phyloP scores from a whole-genome alignment of 2,113 vertebrate genomes.

The Platysteira castanea region DNA sequence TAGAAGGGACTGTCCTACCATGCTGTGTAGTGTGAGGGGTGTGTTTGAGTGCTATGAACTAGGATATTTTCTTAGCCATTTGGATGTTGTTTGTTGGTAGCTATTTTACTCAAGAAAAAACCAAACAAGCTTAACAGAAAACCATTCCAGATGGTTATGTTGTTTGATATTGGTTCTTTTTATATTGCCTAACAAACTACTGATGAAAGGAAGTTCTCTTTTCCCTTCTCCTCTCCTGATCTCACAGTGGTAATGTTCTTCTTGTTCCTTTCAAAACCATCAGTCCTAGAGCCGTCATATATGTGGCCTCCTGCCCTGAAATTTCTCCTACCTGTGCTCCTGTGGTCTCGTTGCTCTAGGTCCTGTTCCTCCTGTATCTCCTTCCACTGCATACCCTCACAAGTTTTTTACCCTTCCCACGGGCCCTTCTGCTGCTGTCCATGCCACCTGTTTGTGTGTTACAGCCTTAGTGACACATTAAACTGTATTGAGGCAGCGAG shows the following conservation, averaged over 20 bases:
- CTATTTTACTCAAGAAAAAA: neutral
- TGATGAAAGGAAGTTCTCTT: neutral
- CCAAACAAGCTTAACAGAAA: neutral
- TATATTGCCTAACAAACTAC: neutral
- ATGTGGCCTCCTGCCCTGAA: neutral
- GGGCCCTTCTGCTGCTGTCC: neutral
- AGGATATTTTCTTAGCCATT: neutral
- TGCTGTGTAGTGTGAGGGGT: neutral
- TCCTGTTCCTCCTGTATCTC: neutral
- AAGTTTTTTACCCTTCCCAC: neutral
- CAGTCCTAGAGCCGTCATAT: neutral
- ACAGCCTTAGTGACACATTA: neutral
- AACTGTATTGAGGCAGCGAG: neutral
- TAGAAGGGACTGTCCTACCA: neutral
- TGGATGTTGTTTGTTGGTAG: neutral
- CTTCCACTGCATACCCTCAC: neutral
- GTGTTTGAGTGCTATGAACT: neutral
- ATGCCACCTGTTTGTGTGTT: neutral
- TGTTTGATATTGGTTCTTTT: neutral
- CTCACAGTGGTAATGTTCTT: neutral
- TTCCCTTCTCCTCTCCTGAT: neutral
- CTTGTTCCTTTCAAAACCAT: neutral
- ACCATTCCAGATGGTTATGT: neutral
- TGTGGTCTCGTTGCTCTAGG: neutral
- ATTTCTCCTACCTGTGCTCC: neutral